These are phyloP conservation scores for Peromyscus californicus DNA, from an alignment of 2,113 vertebrate species.

Conservation along the genomic window DNA sequence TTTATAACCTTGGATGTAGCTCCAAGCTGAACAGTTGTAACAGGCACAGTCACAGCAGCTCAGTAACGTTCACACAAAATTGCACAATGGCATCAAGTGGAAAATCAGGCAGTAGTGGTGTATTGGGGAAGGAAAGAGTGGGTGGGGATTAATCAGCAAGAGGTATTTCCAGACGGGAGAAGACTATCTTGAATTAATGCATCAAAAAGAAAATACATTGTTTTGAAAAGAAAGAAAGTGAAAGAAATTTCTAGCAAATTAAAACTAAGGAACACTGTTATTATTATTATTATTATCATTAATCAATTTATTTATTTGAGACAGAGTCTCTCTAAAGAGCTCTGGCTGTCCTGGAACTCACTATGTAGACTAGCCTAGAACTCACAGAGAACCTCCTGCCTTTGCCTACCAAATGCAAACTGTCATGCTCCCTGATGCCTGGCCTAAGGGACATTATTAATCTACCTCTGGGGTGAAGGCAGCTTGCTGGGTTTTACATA, in stretches of 20 bases:
- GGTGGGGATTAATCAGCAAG: neutral
- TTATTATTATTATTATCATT: too few relatives aligned
- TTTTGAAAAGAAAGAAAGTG: neutral
- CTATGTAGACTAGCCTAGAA: neutral
- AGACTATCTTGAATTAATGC: neutral
- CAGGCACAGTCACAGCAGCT: neutral
- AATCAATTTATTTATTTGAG: neutral
- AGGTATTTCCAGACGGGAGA: neutral
- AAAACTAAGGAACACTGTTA: neutral
- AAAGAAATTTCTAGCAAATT: neutral
- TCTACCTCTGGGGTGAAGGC: neutral
- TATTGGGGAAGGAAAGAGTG: too few relatives aligned
- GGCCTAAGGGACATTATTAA: neutral
- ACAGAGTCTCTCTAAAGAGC: neutral
- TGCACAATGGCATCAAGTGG: neutral
- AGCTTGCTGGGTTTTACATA: neutral
- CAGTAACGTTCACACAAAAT: slow-evolving; percentile 37
- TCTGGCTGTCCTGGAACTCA: neutral
- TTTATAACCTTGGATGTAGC: neutral
- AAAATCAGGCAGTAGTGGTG: neutral
- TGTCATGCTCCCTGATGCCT: neutral
- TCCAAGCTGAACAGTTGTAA: neutral
- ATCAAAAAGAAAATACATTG: neutral
- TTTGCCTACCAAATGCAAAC: neutral
- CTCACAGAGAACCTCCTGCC: neutral